These are phyloP conservation scores for Oscarella lobularis DNA, from an alignment of 37 sponge, comb jelly and placozoan species.

Conservation along the genomic window DNA sequence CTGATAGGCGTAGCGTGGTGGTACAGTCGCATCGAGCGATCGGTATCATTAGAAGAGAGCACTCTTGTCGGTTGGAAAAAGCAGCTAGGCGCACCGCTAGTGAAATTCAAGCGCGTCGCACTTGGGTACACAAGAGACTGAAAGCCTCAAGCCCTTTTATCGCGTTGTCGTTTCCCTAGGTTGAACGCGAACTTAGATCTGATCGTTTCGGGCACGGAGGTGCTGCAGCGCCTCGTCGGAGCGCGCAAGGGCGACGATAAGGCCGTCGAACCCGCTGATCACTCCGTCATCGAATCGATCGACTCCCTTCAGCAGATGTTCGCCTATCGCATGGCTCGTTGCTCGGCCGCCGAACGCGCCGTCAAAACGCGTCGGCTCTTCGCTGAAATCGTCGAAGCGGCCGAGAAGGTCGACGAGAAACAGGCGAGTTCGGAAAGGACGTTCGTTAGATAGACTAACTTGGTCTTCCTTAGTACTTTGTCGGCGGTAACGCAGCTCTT, in stretches of 20 bases:
- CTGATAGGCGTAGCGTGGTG: too few species aligned
- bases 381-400: conserved; percentile 29
- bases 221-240: conserved; percentile 29
- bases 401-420: conserved; percentile 15
- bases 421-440: background rate
- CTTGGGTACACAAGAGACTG: too few species aligned
- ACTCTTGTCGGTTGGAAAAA: background rate
- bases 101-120: too few species aligned
- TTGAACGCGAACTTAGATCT: conserved; percentile 75
- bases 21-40: background rate
- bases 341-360: conserved; percentile 64
- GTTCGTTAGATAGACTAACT: background rate
- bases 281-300: conserved; percentile 16
- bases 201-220: conserved; percentile 52
- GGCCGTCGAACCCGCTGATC: conserved; percentile 18
- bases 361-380: conserved; percentile 21
- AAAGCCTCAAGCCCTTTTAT: too few species aligned
- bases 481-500: conserved; percentile 92
- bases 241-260: conserved; percentile 14
- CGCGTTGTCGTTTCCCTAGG: conserved; percentile 9
- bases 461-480: conserved; percentile 27
- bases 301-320: conserved; percentile 40
- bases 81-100: background rate
- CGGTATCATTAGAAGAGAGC: background rate
- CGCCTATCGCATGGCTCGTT: conserved; percentile 46